Evolutionary conservation across 2,888 invertebrate species (phyloP).

Genomic region (Protonemura montana): DNA sequence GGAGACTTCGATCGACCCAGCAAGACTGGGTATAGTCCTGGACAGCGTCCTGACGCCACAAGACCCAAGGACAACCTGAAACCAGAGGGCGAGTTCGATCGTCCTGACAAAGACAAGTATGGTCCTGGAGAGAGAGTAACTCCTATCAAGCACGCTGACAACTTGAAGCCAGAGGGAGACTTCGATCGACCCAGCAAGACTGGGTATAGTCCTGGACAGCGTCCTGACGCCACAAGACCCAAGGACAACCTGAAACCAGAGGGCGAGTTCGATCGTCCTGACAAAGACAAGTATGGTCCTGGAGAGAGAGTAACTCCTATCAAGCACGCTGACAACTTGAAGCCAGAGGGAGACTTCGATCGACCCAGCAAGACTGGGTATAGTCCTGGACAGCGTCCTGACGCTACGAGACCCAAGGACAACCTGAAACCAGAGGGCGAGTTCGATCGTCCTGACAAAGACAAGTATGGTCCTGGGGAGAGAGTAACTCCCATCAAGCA

Average conservation of each 20-base stretch:
- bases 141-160: constrained; percentile 68
- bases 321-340: constrained; percentile 64
- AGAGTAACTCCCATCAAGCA: constrained; percentile 64
- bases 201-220: constrained; percentile 48
- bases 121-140: constrained; percentile 58
- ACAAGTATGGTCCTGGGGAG: constrained; percentile 59
- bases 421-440: constrained; percentile 56
- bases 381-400: constrained; percentile 62
- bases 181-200: constrained; percentile 46
- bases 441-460: constrained; percentile 58
- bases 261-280: constrained; percentile 60
- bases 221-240: constrained; percentile 48
- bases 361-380: constrained; percentile 61
- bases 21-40: constrained; percentile 44
- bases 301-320: constrained; percentile 70
- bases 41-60: constrained; percentile 48
- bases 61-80: constrained; percentile 47
- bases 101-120: constrained; percentile 33
- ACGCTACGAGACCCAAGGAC: constrained; percentile 53
- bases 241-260: constrained; percentile 59
- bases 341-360: constrained; percentile 64
- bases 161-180: constrained; percentile 57
- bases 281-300: constrained; percentile 59
- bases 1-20: constrained; percentile 53
- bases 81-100: constrained; percentile 54